These are phyloP conservation scores for Cettia cetti DNA, from an alignment of 2,113 vertebrate genomes.

Conservation along the genomic window DNA sequence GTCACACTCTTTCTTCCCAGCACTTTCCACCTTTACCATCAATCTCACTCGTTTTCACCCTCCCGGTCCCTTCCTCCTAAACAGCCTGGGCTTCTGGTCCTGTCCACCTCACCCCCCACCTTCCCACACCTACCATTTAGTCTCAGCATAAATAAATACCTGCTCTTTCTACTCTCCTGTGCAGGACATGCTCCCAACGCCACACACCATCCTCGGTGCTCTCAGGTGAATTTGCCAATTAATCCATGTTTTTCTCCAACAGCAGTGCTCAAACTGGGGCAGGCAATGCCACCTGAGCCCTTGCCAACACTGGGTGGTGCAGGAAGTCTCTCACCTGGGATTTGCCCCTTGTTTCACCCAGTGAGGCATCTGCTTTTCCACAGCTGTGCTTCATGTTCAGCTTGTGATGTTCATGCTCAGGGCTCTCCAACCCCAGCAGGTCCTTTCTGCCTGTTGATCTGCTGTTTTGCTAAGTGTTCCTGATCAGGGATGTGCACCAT, in stretches of 20 bases:
- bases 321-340: background rate
- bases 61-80: background rate
- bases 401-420: background rate
- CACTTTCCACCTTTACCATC: accelerated
- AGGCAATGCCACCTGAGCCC: background rate
- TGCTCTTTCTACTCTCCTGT: background rate
- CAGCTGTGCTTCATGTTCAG: accelerated
- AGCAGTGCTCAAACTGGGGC: background rate
- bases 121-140: background rate
- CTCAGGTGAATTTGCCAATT: background rate
- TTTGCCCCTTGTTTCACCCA: accelerated
- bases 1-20: background rate
- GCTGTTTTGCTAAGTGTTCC: accelerated
- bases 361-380: background rate
- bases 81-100: background rate
- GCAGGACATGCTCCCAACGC: accelerated
- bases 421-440: background rate
- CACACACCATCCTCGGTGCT: background rate
- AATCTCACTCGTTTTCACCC: background rate
- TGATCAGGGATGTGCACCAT: accelerated
- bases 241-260: background rate
- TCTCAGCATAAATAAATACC: background rate
- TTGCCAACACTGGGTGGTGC: background rate
- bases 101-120: accelerated
- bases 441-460: background rate